These are phyloP conservation scores for Buceros bicornis DNA, from an alignment of 2,797 vertebrate species.

Conservation along the genomic window DNA sequence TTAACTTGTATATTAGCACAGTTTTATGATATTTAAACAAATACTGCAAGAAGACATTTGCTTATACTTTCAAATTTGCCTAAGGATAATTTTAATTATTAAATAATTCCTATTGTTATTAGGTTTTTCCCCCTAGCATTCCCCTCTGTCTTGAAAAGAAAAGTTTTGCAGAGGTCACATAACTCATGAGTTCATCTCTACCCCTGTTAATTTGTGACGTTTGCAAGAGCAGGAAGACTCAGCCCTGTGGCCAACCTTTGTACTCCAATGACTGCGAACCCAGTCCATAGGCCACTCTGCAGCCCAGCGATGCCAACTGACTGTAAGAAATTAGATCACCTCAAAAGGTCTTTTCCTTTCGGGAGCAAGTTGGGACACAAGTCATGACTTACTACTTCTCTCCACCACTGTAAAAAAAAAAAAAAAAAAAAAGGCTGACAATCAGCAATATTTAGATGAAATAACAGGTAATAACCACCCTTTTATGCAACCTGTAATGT, in stretches of 20 bases:
- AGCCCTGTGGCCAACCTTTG: slow-evolving; percentile 75
- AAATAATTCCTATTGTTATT: neutral
- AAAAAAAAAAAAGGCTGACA: neutral
- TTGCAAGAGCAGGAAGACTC: neutral
- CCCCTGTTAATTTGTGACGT: slow-evolving; percentile 73
- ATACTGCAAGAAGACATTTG: neutral
- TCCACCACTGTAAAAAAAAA: neutral
- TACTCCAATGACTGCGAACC: slow-evolving; percentile 34
- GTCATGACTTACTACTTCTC: neutral
- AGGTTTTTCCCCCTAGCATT: neutral
- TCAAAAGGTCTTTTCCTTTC: neutral
- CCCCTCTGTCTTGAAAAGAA: neutral
- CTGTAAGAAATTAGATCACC: neutral
- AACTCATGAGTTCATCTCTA: neutral
- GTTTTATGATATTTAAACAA: neutral
- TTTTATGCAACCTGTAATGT: neutral
- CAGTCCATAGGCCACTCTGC: slow-evolving; percentile 44
- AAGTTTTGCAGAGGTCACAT: neutral
- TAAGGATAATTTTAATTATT: neutral
- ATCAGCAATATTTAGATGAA: neutral
- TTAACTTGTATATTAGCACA: neutral
- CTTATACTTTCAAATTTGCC: neutral
- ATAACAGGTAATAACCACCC: neutral
- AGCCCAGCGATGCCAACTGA: neutral
- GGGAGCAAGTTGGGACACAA: neutral